A percentile compares a stretch with the other conserved stretches of the same genome.
These are phyloP conservation scores for Phycodurus eques DNA, from an alignment of 2,113 vertebrate genomes.

Conservation along the genomic window DNA sequence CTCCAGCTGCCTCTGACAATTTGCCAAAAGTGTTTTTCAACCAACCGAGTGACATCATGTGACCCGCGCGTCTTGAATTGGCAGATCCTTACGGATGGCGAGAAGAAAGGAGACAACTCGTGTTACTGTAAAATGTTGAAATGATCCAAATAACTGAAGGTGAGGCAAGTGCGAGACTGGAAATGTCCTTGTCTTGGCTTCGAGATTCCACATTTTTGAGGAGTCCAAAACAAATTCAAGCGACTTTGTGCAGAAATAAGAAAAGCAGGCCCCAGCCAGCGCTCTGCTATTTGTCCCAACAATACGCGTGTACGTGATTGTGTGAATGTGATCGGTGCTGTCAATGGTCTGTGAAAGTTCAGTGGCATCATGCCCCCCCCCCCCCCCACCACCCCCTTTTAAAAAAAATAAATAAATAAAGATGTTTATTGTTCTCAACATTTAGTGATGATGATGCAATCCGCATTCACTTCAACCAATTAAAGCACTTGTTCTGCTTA, in stretches of 20 bases:
- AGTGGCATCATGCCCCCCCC: conserved; percentile 49
- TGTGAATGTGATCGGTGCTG: conserved; percentile 39
- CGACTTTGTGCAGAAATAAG: background rate
- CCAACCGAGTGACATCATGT: conserved; percentile 32
- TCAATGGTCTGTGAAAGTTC: conserved; percentile 44
- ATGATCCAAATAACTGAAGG: conserved; percentile 25
- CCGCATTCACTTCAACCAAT: conserved; percentile 77
- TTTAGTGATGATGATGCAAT: conserved; percentile 60
- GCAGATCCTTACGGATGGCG: conserved; percentile 9
- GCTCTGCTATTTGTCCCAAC: conserved; percentile 12
- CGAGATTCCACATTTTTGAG: background rate
- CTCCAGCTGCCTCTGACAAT: conserved; percentile 39
- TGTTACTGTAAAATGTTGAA: conserved; percentile 9
- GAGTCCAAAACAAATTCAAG: background rate
- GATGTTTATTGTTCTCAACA: conserved; percentile 67
- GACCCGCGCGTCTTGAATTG: conserved; percentile 19
- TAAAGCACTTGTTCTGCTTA: conserved; percentile 78
- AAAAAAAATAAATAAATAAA: conserved; percentile 21
- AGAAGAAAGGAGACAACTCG: conserved; percentile 13
- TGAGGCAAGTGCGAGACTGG: conserved; percentile 19
- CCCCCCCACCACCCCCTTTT: too few relatives aligned
- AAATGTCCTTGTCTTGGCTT: background rate
- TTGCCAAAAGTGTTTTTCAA: conserved; percentile 61
- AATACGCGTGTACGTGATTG: conserved; percentile 19
- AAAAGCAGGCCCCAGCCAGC: conserved; percentile 9